Evolutionary conservation across 2,888 invertebrate genomes (phyloP).

Genomic region (Drosophila ustulata): DNA sequence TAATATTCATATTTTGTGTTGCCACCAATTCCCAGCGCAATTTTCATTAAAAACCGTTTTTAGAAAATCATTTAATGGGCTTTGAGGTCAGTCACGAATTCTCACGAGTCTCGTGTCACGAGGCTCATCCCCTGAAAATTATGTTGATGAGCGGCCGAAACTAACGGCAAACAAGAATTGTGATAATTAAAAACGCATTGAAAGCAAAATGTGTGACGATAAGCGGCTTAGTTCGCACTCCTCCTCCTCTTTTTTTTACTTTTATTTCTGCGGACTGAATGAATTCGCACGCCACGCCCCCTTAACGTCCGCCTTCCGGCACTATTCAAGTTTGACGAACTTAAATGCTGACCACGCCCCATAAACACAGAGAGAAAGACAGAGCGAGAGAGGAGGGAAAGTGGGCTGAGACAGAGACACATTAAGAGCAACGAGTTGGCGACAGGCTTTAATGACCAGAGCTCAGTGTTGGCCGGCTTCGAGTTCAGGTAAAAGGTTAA

Average conservation of each 20-base stretch:
- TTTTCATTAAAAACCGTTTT: neutral
- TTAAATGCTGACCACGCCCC: conserved; percentile 42
- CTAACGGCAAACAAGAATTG: conserved; percentile 12
- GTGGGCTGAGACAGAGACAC: conserved; percentile 18
- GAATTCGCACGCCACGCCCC: conserved; percentile 41
- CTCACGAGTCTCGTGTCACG: conserved; percentile 1
- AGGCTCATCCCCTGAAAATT: neutral
- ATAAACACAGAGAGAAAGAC: neutral
- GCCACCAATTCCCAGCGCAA: neutral
- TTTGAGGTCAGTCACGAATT: neutral
- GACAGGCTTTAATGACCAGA: conserved; percentile 48
- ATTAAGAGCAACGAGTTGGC: conserved; percentile 40
- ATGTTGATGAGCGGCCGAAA: neutral
- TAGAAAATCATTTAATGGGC: too few species aligned
- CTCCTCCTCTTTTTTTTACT: neutral
- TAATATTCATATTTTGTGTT: too few species aligned
- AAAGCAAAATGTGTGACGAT: conserved; percentile 40
- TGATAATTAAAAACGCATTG: conserved; percentile 45
- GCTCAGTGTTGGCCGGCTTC: neutral
- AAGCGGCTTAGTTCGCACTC: conserved; percentile 29
- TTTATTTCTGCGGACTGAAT: neutral
- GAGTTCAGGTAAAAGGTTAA: conserved; percentile 27
- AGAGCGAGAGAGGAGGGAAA: neutral
- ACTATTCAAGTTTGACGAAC: conserved; percentile 22
- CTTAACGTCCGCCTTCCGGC: conserved; percentile 25